These are phyloP conservation scores for Trichopria drosophilae DNA, from an alignment of 2,888 invertebrate species.

Conservation along the genomic window DNA sequence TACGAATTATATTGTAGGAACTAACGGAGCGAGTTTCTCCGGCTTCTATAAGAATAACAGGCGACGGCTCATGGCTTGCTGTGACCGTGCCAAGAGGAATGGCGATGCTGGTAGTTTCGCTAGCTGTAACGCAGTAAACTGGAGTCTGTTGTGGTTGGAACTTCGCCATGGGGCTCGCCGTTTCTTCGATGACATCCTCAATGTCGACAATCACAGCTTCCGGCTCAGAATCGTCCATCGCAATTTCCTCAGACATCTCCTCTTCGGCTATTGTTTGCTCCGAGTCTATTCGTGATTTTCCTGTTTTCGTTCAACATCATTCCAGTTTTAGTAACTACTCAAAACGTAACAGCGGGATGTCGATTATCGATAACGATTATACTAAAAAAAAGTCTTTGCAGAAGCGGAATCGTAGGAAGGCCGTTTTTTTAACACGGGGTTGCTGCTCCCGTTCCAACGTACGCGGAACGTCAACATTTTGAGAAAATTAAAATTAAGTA, in stretches of 20 bases:
- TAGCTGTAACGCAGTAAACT: slow-evolving; percentile 62
- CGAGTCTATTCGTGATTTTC: slow-evolving; percentile 42
- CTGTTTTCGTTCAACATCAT: no score
- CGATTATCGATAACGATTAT: no score
- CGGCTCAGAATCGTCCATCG: slow-evolving; percentile 61
- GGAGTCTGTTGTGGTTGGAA: slow-evolving; percentile 73
- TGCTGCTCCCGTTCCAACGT: no score
- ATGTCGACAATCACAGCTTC: slow-evolving; percentile 80
- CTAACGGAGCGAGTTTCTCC: slow-evolving; percentile 36
- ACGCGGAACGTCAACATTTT: no score
- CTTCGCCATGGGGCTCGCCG: slow-evolving; percentile 72
- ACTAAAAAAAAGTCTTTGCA: slow-evolving; percentile 6
- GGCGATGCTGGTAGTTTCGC: slow-evolving; percentile 52
- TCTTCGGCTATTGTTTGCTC: slow-evolving; percentile 45
- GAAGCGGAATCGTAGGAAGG: no score
- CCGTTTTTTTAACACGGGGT: no score
- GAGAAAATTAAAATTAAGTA: no score
- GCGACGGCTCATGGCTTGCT: slow-evolving; percentile 50
- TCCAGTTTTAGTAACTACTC: no score
- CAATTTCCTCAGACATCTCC: slow-evolving; percentile 41
- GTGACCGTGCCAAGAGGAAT: slow-evolving; percentile 51
- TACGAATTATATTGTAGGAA: no score
- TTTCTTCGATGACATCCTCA: slow-evolving; percentile 79
- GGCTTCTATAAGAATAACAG: slow-evolving; percentile 45
- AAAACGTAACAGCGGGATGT: no score